These are phyloP conservation scores for Scelioninae gen. 2 DNA, from an alignment of 2,888 invertebrate genomes.

Conservation along the genomic window DNA sequence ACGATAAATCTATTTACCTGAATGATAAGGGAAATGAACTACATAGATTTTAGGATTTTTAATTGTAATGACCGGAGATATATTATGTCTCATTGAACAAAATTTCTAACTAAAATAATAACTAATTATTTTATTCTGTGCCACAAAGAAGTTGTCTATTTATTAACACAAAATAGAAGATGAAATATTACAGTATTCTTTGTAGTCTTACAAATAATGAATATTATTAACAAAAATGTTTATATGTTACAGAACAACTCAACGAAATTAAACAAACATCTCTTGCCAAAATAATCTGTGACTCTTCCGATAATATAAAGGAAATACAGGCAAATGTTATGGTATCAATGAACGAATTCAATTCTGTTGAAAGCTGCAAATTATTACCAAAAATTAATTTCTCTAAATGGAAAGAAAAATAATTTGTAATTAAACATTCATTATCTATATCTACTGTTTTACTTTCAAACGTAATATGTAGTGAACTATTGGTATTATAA, in stretches of 20 bases:
- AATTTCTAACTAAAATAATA: too few species aligned
- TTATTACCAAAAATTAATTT: slow-evolving; percentile 79
- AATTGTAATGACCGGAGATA: too few species aligned
- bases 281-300: slow-evolving; percentile 85
- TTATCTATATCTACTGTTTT: too few species aligned
- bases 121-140: too few species aligned
- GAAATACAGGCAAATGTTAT: slow-evolving; percentile 83
- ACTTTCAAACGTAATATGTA: too few species aligned
- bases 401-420: slow-evolving; percentile 77
- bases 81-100: too few species aligned
- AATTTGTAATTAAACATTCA: background rate
- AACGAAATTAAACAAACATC: slow-evolving; percentile 86
- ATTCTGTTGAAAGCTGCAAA: slow-evolving; percentile 81
- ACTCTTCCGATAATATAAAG: slow-evolving; percentile 83
- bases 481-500: too few species aligned
- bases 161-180: background rate
- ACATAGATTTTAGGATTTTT: too few species aligned
- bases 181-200: background rate
- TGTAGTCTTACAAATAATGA: background rate
- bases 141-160: too few species aligned
- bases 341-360: slow-evolving; percentile 79
- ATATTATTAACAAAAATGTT: background rate
- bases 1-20: too few species aligned
- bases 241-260: slow-evolving; percentile 81
- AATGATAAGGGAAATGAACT: too few species aligned